Evolutionary conservation across 2,888 invertebrate genomes (phyloP), one percentile per base, ranked within the genome.

Genomic region (Calameuta filiformis): DNA sequence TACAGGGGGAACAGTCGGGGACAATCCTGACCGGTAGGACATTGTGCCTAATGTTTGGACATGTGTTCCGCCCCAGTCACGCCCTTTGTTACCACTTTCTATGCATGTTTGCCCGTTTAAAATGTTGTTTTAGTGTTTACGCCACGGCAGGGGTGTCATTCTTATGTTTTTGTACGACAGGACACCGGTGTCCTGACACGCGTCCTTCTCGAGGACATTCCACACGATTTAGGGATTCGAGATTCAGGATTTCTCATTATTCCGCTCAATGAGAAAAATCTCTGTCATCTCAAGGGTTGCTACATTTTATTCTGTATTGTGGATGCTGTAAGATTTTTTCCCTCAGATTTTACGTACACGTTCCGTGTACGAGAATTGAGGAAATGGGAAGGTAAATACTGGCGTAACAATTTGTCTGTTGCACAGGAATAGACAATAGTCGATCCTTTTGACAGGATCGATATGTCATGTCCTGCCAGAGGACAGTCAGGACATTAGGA

Each of bases 41-140:
- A 90, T 91, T 91, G 91, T 91, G 84, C 84, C 84, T 86, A 86
- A 89, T 91, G 91, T 91, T 91, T 91, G 91, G 91, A 91, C 91
- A 91, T 91, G 90, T 91, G 91, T 91, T 91, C 90, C 91, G 89
- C 90, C 89, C 87, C 87, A 87, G 91, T 90, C 90, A 91, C 90
- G 90, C 91, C 91, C 89, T 90, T 91, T 91, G 91, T 91, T 89
- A 88, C 88, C 84, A 87, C 88, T 90, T 89, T 90, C 90, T 87
- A 89, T 90, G 88, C 88, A 86, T 87, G 87, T 89, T 89, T 88
- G 88, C 85, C 86, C 87, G 87, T 87, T 89, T 89, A 86, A 89
- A 89, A 88, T 90, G 90, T 90, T 91, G 86, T 89, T 89, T 88
- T 86, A 90, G 81, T 85, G 82, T 80, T 82, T 78, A 80, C 83